Percentiles rank a stretch among this genome's conserved stretches.
phyloP scores from a whole-genome alignment of 37 sponge, comb jelly and placozoan genomes.

The Ianthella basta region DNA sequence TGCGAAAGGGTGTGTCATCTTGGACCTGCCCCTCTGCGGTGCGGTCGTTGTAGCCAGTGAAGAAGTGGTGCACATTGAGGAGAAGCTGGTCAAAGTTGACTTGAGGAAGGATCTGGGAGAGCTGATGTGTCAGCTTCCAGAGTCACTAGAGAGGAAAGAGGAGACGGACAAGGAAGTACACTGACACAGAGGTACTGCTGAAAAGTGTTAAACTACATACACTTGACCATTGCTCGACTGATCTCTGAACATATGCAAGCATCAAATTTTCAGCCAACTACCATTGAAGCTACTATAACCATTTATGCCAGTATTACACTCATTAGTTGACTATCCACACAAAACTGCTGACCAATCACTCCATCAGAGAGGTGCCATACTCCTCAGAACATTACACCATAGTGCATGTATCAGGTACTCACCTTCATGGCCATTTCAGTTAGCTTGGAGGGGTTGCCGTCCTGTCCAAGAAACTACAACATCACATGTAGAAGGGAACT shows the following conservation, averaged over 20 bases:
- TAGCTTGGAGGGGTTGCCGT: constrained; percentile 55
- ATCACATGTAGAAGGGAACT: constrained; percentile 73
- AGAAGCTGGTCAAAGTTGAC: constrained; percentile 72
- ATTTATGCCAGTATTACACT: no score
- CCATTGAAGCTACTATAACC: no score
- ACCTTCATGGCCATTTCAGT: constrained; percentile 82
- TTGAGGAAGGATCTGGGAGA: constrained; percentile 37
- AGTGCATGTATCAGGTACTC: constrained; percentile 3
- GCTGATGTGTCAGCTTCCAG: constrained; percentile 71
- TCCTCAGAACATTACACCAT: not conserved
- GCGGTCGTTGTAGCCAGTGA: constrained; percentile 37
- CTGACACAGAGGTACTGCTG: no score
- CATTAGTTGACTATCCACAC: no score
- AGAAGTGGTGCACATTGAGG: constrained; percentile 65
- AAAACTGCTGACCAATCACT: no score
- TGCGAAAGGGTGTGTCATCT: constrained; percentile 78
- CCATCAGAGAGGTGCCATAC: no score
- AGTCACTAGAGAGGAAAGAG: constrained; percentile 55
- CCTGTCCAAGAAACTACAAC: constrained; percentile 53
- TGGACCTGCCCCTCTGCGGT: constrained; percentile 23
- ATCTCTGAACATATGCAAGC: constrained; percentile 46
- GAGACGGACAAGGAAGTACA: no score
- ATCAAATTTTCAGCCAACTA: no score
- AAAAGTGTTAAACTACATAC: no score
- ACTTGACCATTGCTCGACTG: no score